A percentile compares a stretch with the other conserved stretches of the same genome.
phyloP scores from a whole-genome alignment of 2,113 vertebrate genomes.

The Cervus canadensis region DNA sequence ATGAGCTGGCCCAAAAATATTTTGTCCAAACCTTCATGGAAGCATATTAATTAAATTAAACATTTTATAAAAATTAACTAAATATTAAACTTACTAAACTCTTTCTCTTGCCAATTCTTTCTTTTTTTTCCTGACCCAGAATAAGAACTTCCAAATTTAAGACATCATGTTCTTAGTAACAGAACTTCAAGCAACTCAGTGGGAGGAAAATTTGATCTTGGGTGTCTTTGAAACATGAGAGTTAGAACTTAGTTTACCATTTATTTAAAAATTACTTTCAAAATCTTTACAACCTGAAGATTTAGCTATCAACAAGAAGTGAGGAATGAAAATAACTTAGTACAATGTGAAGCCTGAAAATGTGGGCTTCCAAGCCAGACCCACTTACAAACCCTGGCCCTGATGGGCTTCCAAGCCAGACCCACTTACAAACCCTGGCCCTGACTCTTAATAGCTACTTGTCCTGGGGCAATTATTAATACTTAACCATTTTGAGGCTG shows the following conservation, averaged over 20 bases:
- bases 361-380: neutral
- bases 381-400: neutral
- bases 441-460: neutral
- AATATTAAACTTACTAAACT: neutral
- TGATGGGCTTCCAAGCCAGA: neutral
- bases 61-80: neutral
- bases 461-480: neutral
- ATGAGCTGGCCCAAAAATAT: neutral
- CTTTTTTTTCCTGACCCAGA: neutral
- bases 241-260: constrained; percentile 1
- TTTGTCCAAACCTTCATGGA: neutral
- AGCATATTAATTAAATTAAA: neutral
- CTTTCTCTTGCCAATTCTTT: neutral
- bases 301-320: neutral
- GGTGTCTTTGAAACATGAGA: neutral
- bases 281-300: neutral
- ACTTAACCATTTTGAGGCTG: neutral
- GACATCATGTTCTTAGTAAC: neutral
- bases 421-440: neutral
- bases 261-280: neutral
- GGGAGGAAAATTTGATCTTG: neutral
- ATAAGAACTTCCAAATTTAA: constrained; percentile 33
- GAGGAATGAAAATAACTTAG: neutral
- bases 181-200: neutral
- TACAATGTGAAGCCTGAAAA: neutral